Base-by-base conservation (phyloP, 2,113 vertebrate species). In the Misgurnus mizolepis region DNA sequence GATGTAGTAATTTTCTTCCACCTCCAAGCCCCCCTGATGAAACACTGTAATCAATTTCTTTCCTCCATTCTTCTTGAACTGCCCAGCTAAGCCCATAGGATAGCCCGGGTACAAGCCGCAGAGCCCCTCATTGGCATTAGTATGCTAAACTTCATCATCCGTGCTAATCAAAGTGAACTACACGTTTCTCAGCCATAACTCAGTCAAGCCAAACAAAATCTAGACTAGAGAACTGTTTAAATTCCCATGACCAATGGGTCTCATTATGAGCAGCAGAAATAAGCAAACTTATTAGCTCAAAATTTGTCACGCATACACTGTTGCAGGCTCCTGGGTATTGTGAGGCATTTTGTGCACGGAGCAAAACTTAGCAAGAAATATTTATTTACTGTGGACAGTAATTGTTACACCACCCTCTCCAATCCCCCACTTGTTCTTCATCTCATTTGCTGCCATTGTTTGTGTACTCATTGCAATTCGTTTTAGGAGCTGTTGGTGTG, bases 1-100 rank as follows among this genome's bases (percentile, higher is more conserved):
- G 86, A 91, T 90, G 85, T 89, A 73, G 78, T 78, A 82, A 85
- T 90, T 90, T 88, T 80, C 80, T 71, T 88, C 80, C 83, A 87
- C 87, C 84, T 90, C 82, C 53, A 43, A 88, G 85, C 78, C 53
- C 34, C 50, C 69, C 79, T 87, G 86, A 76, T 77, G 85, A 88
- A 89, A 89, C 84, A 78, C 76, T 45, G 85, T 89, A 89, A 90
- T 89, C 83, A 83, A 83, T 85, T 80, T 89, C 86, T 82, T 81
- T 74, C 75, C 34, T 75, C 81, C 60, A 79, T 89, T 89, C 71
- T 74, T 87, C 76, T 85, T 76, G 82, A 78, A 72, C 81, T 83
- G 79, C 87, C 84, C 82, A 81, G 86, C 80, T 78, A 81, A 88
- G 80, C 82, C 88, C 86, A 86, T 67, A 86, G 85, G 84, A 88